These are phyloP conservation scores for Pantherophis guttatus DNA, from an alignment of 2,113 vertebrate genomes.

Conservation along the genomic window DNA sequence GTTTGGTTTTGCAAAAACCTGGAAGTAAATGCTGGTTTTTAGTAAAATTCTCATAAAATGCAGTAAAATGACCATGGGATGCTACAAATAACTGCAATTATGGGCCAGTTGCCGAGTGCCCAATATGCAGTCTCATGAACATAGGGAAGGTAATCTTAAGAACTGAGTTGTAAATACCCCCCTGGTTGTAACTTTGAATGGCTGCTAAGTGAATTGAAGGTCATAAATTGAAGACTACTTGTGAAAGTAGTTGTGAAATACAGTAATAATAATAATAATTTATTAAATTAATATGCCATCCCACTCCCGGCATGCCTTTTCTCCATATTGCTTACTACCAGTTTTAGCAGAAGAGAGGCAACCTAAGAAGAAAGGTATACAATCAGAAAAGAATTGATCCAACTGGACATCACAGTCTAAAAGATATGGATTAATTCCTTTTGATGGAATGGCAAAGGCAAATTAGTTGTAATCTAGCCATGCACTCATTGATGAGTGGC, in stretches of 20 bases:
- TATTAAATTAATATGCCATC: background rate
- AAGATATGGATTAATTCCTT: background rate
- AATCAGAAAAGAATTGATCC: background rate
- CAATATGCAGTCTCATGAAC: background rate
- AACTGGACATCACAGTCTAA: background rate
- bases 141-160: background rate
- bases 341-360: background rate
- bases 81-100: no score
- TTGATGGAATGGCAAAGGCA: background rate
- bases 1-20: no score
- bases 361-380: background rate
- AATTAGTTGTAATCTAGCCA: background rate
- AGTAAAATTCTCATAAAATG: no score
- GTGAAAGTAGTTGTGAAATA: background rate
- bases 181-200: background rate
- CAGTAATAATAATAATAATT: background rate
- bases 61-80: no score
- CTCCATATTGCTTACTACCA: background rate
- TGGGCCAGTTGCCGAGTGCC: no score
- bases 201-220: background rate
- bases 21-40: no score
- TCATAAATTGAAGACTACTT: background rate
- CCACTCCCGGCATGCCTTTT: background rate
- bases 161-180: background rate
- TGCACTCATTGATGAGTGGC: background rate